Conservation (phyloP, 1,140 invertebrate species). For the Periplaneta americana region DNA sequence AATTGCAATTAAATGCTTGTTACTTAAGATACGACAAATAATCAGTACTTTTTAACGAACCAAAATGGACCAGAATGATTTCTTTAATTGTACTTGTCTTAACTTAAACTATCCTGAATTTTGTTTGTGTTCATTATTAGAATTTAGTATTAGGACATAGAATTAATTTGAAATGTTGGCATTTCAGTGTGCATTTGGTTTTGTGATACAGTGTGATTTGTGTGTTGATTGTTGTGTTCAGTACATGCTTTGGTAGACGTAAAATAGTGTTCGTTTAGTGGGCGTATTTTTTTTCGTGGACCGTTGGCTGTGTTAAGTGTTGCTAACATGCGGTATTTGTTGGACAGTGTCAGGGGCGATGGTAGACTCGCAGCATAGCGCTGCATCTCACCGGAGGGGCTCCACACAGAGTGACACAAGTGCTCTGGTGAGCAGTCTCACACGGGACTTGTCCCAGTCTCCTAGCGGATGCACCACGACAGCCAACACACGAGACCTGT, state of each 20-base stretch:
- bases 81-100: no score
- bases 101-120: no score
- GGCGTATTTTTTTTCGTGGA: no score
- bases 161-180: background rate
- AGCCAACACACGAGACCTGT: conserved; percentile 49
- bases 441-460: conserved; percentile 49
- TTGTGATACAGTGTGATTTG: background rate
- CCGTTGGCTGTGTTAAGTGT: no score
- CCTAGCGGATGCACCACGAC: conserved; percentile 44
- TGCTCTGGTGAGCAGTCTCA: conserved; percentile 55
- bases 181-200: background rate
- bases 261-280: background rate
- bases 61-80: no score
- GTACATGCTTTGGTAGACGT: background rate
- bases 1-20: no score
- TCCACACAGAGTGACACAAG: conserved; percentile 60
- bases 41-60: no score
- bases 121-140: background rate
- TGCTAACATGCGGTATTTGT: background rate
- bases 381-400: conserved; percentile 42
- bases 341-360: conserved; percentile 1
- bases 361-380: conserved; percentile 27
- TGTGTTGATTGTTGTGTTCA: background rate
- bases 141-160: no score
- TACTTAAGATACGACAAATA: no score